Conservation (phyloP, 2,888 invertebrate genomes). For the Eilema sororculum region DNA sequence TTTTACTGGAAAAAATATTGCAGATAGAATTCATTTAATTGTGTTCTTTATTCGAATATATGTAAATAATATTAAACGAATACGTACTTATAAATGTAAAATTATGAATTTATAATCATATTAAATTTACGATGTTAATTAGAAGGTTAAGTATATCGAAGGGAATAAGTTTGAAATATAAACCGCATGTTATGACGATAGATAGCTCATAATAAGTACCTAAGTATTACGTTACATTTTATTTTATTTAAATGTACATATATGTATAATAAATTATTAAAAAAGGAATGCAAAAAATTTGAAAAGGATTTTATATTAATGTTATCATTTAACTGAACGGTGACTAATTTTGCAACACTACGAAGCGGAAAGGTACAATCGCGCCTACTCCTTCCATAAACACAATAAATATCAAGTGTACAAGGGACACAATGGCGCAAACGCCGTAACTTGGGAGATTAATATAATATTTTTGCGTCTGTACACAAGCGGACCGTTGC, state of each 20-base stretch:
- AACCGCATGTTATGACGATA: no score
- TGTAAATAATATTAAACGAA: no score
- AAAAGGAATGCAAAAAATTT: not conserved
- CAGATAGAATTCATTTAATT: no score
- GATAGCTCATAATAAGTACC: no score
- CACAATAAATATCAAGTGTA: conserved; percentile 74
- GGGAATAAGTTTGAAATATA: no score
- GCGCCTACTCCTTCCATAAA: conserved; percentile 67
- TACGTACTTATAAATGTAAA: no score
- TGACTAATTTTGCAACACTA: conserved; percentile 66
- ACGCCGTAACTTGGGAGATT: conserved; percentile 77
- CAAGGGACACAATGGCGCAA: conserved; percentile 74
- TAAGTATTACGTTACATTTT: not conserved
- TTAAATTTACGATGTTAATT: no score
- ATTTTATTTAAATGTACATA: not conserved
- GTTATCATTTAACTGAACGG: conserved; percentile 54
- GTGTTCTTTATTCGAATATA: no score
- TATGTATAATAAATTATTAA: not conserved
- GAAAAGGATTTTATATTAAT: conserved; percentile 40
- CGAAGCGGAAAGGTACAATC: conserved; percentile 63
- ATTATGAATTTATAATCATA: no score
- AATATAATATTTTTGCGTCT: conserved; percentile 81
- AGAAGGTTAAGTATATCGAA: no score
- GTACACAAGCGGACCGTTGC: conserved; percentile 75
- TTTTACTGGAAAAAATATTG: no score